Conservation (phyloP, 2,113 vertebrate species). For the Scomber scombrus region DNA sequence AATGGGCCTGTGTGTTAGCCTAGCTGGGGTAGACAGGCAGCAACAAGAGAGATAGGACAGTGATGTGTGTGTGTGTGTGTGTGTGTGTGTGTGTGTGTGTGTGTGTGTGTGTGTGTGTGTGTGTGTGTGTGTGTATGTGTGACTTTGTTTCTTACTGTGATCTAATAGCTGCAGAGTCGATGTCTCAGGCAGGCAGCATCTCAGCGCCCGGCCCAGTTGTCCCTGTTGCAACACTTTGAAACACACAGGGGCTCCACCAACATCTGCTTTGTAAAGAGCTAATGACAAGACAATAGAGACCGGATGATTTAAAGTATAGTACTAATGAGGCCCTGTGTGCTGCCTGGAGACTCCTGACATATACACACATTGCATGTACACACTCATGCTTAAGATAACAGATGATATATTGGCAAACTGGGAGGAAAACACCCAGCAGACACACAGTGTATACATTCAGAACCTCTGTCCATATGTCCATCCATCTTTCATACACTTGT, state of each 20-base stretch:
- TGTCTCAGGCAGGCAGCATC: slow-evolving; percentile 63
- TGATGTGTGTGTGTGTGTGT: slow-evolving; percentile 54
- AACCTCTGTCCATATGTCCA: slow-evolving; percentile 45
- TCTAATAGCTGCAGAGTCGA: slow-evolving; percentile 63
- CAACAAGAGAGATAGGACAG: slow-evolving; percentile 65
- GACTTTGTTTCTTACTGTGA: slow-evolving; percentile 25
- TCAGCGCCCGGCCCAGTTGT: slow-evolving; percentile 67
- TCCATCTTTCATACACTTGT: slow-evolving; percentile 46
- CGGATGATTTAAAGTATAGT: slow-evolving; percentile 76
- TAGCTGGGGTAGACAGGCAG: slow-evolving; percentile 74
- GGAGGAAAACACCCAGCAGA: slow-evolving; percentile 64
- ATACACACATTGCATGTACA: slow-evolving; percentile 44
- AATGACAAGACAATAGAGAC: slow-evolving; percentile 84
- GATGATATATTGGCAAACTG: slow-evolving; percentile 59
- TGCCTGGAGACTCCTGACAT: slow-evolving; percentile 71
- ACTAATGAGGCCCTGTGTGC: slow-evolving; percentile 83
- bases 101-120: slow-evolving; percentile 49
- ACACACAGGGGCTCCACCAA: slow-evolving; percentile 80
- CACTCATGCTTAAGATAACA: slow-evolving; percentile 60
- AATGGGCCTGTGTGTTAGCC: slow-evolving; percentile 77
- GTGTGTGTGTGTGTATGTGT: slow-evolving; percentile 13
- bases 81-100: slow-evolving; percentile 31
- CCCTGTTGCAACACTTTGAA: slow-evolving; percentile 78
- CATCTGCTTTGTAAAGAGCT: slow-evolving; percentile 86
- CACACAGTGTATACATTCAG: slow-evolving; percentile 41